Conservation (phyloP, 2,888 invertebrate species). For the Acanthoscelides obtectus region DNA sequence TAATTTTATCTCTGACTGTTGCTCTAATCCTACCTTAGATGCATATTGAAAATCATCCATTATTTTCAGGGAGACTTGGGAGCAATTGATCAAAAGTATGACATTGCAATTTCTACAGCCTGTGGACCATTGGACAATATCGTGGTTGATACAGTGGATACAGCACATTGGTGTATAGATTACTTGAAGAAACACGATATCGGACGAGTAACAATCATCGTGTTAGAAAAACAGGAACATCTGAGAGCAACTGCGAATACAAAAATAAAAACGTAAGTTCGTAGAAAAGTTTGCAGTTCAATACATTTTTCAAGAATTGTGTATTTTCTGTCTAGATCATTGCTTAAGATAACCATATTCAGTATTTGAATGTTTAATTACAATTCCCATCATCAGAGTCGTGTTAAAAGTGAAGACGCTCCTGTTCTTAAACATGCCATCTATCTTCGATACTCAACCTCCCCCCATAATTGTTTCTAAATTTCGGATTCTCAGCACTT, state of each 20-base stretch:
- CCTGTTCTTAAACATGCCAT: no score
- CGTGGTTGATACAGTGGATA: slow-evolving; percentile 82
- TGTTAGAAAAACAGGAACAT: slow-evolving; percentile 77
- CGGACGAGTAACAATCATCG: slow-evolving; percentile 84
- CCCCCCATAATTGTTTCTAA: no score
- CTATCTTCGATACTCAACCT: no score
- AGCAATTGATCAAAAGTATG: slow-evolving; percentile 87
- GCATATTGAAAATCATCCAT: neutral
- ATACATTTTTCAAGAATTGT: neutral
- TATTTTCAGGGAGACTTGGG: slow-evolving; percentile 85
- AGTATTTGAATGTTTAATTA: no score
- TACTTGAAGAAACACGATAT: slow-evolving; percentile 71
- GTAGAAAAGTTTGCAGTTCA: neutral
- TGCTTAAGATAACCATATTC: no score
- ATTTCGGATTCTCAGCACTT: no score
- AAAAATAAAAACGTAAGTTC: slow-evolving; percentile 53
- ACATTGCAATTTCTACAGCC: slow-evolving; percentile 93
- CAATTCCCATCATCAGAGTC: no score
- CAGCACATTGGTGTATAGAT: slow-evolving; percentile 80
- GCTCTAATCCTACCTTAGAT: no score
- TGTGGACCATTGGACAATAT: slow-evolving; percentile 87
- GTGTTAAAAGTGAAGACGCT: no score
- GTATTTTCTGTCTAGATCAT: neutral
- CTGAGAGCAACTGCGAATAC: slow-evolving; percentile 47
- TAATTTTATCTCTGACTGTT: no score